Evolutionary conservation across 2,888 invertebrate genomes (phyloP), one percentile per base, ranked within the genome.

Genomic region (Zootermopsis nevadensis): DNA sequence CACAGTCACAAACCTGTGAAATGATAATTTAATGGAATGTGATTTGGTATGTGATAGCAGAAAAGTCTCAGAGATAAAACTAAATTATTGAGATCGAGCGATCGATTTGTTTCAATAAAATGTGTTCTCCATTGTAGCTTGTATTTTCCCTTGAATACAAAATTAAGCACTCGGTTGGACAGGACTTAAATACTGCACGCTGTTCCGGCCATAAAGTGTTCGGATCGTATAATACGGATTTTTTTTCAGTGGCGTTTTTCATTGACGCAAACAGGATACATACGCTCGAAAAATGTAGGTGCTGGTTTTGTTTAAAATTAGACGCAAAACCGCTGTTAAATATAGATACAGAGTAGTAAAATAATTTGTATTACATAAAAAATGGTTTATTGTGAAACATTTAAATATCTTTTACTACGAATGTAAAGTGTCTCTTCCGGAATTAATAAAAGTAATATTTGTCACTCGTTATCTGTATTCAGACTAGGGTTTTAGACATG

Each of bases 51-150:
- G 19, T 19, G 48, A 48, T 48, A 19, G 48, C 19, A 48, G 60
- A 7, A 60, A 0, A n/a, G 60, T 27, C n/a, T 27, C 27, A 27
- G 8, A 60, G 27, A 27, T 60, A 12, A 60, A 60, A 27, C 60
- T n/a, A 60, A 60, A 6, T 60, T 27, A 60, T 27, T 27, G 4
- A 60, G 60, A 27, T 27, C n/a, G 60, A 15, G n/a, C 4, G 35
- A 38, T 35, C 38, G 42, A 74, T 74, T 74, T 74, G 24, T 74
- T 35, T 38, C 74, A 74, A 24, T n/a, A 38, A 38, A 74, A n/a
- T 33, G 24, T 74, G n/a, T 74, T n/a, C n/a, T n/a, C n/a, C 74
- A 74, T 6, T 38, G n/a, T 74, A n/a, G 38, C n/a, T 24, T 74
- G 74, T 10, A 74, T 6, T 6, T n/a, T 7, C 60, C n/a, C n/a